Evolutionary conservation across 2,113 vertebrate genomes (phyloP).

Genomic region (Petroica traversi): DNA sequence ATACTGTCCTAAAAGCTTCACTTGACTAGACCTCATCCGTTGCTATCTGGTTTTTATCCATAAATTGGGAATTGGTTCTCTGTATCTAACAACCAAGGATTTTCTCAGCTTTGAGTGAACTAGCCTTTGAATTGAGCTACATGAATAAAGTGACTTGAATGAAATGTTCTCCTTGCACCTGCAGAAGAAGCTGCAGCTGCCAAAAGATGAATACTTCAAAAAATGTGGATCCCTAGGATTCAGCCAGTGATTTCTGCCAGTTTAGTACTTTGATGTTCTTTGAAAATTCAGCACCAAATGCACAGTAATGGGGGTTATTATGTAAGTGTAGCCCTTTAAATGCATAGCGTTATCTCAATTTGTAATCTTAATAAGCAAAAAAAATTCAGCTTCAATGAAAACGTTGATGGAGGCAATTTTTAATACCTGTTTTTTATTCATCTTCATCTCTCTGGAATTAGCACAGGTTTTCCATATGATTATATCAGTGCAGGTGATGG

Average conservation of each 20-base stretch:
- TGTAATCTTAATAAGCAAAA: slow-evolving; percentile 16
- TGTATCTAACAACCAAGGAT: slow-evolving; percentile 9
- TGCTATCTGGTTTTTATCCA: not conserved
- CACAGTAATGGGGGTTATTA: not conserved
- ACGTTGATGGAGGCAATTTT: not conserved
- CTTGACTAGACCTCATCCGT: not conserved
- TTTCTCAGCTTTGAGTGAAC: slow-evolving; percentile 35
- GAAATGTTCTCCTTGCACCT: slow-evolving; percentile 49
- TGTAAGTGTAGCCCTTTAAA: not conserved
- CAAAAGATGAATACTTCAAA: slow-evolving; percentile 47
- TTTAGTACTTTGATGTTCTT: slow-evolving; percentile 37
- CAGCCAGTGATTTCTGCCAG: not conserved
- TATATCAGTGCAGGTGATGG: not conserved
- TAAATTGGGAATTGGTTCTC: slow-evolving; percentile 40
- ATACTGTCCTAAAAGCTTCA: not conserved
- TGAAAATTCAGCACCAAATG: slow-evolving; percentile 27
- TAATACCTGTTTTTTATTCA: not conserved
- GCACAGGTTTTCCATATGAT: not conserved
- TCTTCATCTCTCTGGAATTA: not conserved
- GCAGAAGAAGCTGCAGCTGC: slow-evolving; percentile 57
- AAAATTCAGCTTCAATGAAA: not conserved
- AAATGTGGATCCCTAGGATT: not conserved
- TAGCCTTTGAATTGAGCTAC: slow-evolving; percentile 37
- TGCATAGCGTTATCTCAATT: not conserved
- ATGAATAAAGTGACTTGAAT: slow-evolving; percentile 34